Conservation (phyloP, 2,113 vertebrate species). For the Campylomormyrus tamandua region DNA sequence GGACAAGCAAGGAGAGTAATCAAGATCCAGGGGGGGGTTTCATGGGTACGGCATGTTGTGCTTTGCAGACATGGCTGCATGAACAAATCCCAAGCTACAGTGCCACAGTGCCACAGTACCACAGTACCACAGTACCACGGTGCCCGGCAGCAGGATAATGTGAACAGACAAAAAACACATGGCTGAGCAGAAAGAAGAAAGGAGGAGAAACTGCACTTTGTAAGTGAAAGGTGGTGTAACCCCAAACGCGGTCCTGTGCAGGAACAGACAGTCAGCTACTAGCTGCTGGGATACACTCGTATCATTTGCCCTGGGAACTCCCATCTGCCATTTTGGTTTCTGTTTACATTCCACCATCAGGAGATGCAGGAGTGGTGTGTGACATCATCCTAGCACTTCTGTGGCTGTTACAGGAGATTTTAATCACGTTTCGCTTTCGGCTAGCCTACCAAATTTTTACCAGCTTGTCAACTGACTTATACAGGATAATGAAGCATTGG, state of each 20-base stretch:
- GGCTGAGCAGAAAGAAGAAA: neutral
- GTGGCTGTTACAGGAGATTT: neutral
- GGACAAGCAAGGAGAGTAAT: no score
- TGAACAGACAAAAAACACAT: neutral
- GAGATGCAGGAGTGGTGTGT: neutral
- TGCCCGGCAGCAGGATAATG: neutral
- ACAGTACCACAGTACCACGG: no score
- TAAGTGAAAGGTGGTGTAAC: neutral
- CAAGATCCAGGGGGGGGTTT: neutral
- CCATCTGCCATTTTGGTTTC: neutral
- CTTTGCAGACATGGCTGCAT: neutral
- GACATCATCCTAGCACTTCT: neutral
- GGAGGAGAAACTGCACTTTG: no score
- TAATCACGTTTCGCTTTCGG: neutral
- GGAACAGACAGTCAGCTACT: neutral
- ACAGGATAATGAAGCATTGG: conserved; percentile 29
- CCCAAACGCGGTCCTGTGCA: neutral
- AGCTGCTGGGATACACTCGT: neutral
- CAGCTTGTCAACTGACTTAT: neutral
- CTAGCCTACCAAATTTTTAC: neutral
- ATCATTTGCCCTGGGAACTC: neutral
- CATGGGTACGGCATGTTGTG: neutral
- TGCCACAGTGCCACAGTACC: neutral
- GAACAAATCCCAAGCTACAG: neutral
- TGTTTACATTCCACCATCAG: neutral